Evolutionary conservation across 1,140 invertebrate genomes (phyloP), one percentile per base, ranked within the genome.

Genomic region (Popillia japonica): DNA sequence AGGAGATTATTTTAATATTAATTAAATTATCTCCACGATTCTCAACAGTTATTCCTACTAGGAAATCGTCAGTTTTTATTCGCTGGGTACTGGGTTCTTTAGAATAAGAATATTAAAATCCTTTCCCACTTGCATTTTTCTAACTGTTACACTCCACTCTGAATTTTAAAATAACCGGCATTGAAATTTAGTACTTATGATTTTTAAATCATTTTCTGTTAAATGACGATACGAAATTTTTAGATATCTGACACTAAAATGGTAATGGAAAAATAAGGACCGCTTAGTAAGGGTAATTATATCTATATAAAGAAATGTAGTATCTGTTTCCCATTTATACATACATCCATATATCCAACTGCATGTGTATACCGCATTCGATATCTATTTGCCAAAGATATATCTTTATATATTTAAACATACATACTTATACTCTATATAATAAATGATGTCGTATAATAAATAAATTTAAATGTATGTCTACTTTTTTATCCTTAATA

Each of bases 311-410:
- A 68, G 27, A 34, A 68, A n/a, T 68, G 61, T 68, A 68, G 20
- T 68, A 68, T 23, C 22, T 14, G 4, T 10, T 27, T 68, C 22
- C 17, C 17, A n/a, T 64, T 68, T 68, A 48, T 48, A 34, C 27
- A 34, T 34, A 14, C 61, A 68, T 64, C 22, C 22, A 23, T 34
- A 68, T 34, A 68, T 68, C 61, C 22, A 68, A 68, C 6, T 68
- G 61, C 61, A 68, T 68, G 61, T 68, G 22, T 68, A 68, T 68
- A 68, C 61, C 22, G 61, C 61, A 68, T 68, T 68, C 61, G 61
- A 68, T 68, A 22, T 68, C 61, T 68, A 68, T 68, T 68, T 68
- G 14, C 61, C 61, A 68, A 68, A 68, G 61, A 68, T 68, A 68
- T 68, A 68, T 68, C 9, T 22, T 22, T 22, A 61, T 68, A 68